These are phyloP conservation scores for Cyprinella venusta DNA, from an alignment of 2,797 vertebrate genomes.

Conservation along the genomic window DNA sequence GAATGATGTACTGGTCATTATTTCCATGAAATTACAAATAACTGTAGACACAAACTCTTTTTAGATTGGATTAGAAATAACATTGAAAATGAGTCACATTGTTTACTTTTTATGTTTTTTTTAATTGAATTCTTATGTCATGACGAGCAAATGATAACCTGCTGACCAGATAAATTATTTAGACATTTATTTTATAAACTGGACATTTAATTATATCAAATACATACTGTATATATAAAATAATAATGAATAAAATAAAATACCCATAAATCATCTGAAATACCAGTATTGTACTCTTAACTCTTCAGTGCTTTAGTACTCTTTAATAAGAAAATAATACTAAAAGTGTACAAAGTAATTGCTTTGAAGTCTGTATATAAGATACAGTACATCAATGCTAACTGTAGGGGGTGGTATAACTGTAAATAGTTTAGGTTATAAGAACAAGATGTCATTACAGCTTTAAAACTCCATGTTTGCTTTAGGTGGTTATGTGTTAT, in stretches of 20 bases:
- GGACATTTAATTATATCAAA: background rate
- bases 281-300: background rate
- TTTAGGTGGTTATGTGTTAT: background rate
- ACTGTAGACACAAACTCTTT: background rate
- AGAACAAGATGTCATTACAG: background rate
- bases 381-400: background rate
- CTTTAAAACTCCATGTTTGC: background rate
- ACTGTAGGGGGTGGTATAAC: background rate
- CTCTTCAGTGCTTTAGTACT: background rate
- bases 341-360: background rate
- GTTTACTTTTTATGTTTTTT: background rate
- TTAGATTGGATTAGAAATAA: background rate
- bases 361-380: background rate
- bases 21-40: background rate
- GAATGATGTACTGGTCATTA: background rate
- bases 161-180: background rate
- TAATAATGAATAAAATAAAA: background rate
- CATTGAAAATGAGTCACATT: background rate
- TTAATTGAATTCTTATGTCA: background rate
- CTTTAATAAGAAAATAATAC: slow-evolving; percentile 8
- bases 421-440: slow-evolving; percentile 3
- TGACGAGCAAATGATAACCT: background rate
- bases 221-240: background rate
- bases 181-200: background rate
- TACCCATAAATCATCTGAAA: background rate